Evolutionary conservation across 2,797 vertebrate species (phyloP).

Genomic region (Muscicapa striata): DNA sequence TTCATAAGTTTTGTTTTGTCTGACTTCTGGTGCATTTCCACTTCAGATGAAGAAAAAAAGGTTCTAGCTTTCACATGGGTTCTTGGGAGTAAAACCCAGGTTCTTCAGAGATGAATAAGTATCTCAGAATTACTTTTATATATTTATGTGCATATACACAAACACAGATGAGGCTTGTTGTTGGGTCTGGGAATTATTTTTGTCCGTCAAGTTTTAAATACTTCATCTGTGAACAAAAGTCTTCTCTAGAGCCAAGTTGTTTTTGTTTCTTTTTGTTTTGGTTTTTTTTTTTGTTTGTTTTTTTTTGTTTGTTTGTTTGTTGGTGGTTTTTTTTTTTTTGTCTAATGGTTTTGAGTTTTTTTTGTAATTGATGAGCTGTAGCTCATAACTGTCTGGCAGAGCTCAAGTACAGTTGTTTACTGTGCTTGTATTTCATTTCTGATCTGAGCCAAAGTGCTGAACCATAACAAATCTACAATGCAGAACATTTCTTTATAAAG

Average conservation of each 20-base stretch:
- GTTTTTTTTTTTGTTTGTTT: too few relatives aligned
- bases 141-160: not conserved
- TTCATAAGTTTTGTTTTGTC: not conserved
- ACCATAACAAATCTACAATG: not conserved
- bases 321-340: not conserved
- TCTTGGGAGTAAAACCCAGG: not conserved
- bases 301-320: too few relatives aligned
- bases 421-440: slow-evolving; percentile 25
- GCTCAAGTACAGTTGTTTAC: slow-evolving; percentile 7
- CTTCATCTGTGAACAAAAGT: not conserved
- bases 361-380: not conserved
- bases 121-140: not conserved
- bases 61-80: not conserved
- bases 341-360: too few relatives aligned
- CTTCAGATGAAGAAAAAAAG: not conserved
- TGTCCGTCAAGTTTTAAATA: not conserved
- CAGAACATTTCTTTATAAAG: slow-evolving; percentile 30
- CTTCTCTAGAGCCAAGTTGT: not conserved
- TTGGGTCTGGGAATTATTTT: not conserved
- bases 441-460: slow-evolving; percentile 11
- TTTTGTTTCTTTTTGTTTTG: too few relatives aligned
- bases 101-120: not conserved
- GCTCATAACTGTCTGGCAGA: not conserved
- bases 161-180: not conserved
- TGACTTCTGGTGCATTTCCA: not conserved